Evolutionary conservation across 2,888 invertebrate species (phyloP).

Genomic region (Diaphora mendica): DNA sequence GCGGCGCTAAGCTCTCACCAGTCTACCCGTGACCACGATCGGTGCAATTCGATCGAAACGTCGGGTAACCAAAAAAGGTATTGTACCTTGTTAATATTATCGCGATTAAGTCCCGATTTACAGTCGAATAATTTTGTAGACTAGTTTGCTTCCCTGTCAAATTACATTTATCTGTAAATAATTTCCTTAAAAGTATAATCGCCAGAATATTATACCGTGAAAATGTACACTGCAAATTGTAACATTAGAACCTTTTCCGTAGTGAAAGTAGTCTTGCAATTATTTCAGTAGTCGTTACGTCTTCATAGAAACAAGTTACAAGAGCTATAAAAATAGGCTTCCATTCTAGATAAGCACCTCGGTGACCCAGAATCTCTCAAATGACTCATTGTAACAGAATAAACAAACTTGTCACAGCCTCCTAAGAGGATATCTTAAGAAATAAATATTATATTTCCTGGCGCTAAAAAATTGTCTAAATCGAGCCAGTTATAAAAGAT

Average conservation of each 20-base stretch:
- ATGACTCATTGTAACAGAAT: constrained; percentile 13
- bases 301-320: not conserved
- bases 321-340: constrained; percentile 17
- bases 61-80: too few species aligned
- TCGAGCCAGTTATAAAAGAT: not conserved
- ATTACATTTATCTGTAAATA: not conserved
- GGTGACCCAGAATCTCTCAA: constrained; percentile 13
- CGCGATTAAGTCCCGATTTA: too few species aligned
- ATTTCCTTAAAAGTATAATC: not conserved
- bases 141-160: not conserved
- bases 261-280: constrained; percentile 12
- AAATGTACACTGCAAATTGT: not conserved
- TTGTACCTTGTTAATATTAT: too few species aligned
- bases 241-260: constrained; percentile 11
- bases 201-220: not conserved
- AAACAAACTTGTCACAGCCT: not conserved
- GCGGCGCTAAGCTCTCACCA: too few species aligned
- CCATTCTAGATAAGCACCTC: constrained; percentile 10
- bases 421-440: not conserved
- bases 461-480: not conserved
- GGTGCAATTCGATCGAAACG: too few species aligned
- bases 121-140: too few species aligned
- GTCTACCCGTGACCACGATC: too few species aligned
- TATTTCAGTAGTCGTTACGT: constrained; percentile 10
- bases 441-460: not conserved